Evolutionary conservation across 1,140 invertebrate species (phyloP), one percentile per base, ranked within the genome.

Genomic region (Solenopsis fugax): DNA sequence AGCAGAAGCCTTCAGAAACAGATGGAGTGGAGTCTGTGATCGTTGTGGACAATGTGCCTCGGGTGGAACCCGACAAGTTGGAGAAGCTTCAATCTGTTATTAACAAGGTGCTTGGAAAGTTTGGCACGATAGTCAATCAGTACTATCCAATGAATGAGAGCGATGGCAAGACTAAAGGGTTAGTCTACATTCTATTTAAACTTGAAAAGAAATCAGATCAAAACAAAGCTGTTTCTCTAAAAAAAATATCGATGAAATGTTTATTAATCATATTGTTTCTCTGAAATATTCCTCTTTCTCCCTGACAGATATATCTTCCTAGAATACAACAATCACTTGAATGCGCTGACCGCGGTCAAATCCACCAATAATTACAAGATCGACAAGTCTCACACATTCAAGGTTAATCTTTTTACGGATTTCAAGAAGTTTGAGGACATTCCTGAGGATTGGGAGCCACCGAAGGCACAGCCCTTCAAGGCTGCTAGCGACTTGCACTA

Each of bases 1-100:
- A 97, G 72, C 96, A 97, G 87, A 98, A 98, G 93, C 99, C 99
- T 0, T 98, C 98, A 81, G 98, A 99, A 95, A 98, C 98, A 56
- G 98, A 99, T 96, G 98, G 99, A 45, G 98, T 99, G 56, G 99
- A 99, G 94, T 98, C 97, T 91, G 98, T 99, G 10, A 97, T 99
- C 92, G 98, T 99, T 6, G 98, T 99, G 9, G 99, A 99, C 95
- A 98, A 99, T 82, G 97, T 99, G 67, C 99, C 99, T 45, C 97
- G 98, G 95, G 98, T 99, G 81, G 98, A 98, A 67, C 97, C 97
- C 16, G 98, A 99, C 75, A 96, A 98, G 64, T 94, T 99, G 41
- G 98, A 99, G 65, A 99, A 99, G 95, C 96, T 99, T 24, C 98
- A 99, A 93, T 97, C 97, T 89, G 98, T 99, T 13, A 97, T 99